phyloP scores from a whole-genome alignment of 2,113 vertebrate genomes.

The Neotragus pygmaeus region DNA sequence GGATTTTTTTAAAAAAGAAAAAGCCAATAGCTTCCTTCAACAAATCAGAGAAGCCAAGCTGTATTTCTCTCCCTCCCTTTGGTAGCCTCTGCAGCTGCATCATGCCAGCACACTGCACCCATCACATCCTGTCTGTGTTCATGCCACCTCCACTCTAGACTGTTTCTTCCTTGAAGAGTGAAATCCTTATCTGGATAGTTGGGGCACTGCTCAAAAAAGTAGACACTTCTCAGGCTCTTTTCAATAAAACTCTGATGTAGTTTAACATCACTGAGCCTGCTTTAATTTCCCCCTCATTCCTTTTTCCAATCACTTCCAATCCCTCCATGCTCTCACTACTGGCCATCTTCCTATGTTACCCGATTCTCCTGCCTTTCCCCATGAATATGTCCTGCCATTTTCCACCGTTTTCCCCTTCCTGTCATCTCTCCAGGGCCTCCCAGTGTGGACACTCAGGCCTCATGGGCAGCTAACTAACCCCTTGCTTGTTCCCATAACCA shows the following conservation, averaged over 20 bases:
- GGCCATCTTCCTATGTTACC: not conserved
- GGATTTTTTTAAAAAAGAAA: not conserved
- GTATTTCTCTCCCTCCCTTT: not conserved
- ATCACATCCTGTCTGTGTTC: rapidly evolving
- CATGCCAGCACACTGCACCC: not conserved
- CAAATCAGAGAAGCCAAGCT: not conserved
- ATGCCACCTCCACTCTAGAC: not conserved
- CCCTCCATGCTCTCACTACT: not conserved
- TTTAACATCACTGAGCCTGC: not conserved
- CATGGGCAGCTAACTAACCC: not conserved
- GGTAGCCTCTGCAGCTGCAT: not conserved
- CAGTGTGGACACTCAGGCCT: not conserved
- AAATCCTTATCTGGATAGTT: not conserved
- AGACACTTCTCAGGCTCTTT: not conserved
- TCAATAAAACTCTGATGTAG: not conserved
- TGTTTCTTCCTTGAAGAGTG: not conserved
- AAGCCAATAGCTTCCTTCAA: not conserved
- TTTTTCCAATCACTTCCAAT: not conserved
- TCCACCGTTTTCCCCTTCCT: not conserved
- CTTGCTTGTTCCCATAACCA: not conserved
- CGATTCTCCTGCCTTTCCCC: too few relatives aligned
- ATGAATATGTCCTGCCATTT: not conserved
- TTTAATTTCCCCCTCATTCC: not conserved
- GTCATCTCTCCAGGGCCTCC: not conserved
- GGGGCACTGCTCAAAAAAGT: not conserved